Base-by-base conservation (phyloP, 2,888 invertebrate genomes). In the Autographa gamma region DNA sequence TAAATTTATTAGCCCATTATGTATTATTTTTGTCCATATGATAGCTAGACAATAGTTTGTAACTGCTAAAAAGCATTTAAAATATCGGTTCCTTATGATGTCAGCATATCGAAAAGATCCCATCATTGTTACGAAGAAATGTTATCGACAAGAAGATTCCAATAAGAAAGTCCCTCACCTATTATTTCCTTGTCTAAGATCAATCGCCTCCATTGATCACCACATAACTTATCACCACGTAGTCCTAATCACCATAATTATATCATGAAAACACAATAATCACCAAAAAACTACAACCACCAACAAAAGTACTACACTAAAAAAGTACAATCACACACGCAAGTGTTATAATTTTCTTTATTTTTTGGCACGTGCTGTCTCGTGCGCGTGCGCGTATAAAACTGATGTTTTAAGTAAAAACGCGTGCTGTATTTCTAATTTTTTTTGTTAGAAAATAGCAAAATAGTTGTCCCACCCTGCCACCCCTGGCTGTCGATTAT, bases 341-440 rank as follows among this genome's bases (percentile, higher is more conserved):
- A 74, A 80, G 59, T 13, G 63, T 48, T 16, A 60, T 1, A 6
- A n/a, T 9, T 66, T 66, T 79, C 82, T 77, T 63, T 73, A 77
- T 77, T 69, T 69, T 76, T 77, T 69, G 88, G 88, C 93, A 86
- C 94, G 93, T 94, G 95, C 86, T 86, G 59, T 74, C 88, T 83
- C 82, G 72, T 94, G 95, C 95, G 93, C 92, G 90, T 90, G 92
- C 93, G 93, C 87, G 71, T 69, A 86, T 83, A 89, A 93, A 93
- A 94, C 93, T 94, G 90, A 83, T 92, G 93, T 95, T 95, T 95
- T 95, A 92, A 86, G 94, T 95, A 95, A 95, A 94, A 95, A 94
- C 91, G 90, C 86, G 90, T 92, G 91, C 86, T 72, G 71, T 77
- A 85, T 79, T 88, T 79, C 83, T 90, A 91, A 92, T 93, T 93